Evolutionary conservation across 1,140 invertebrate species (phyloP).

Genomic region (Lineus longissimus): DNA sequence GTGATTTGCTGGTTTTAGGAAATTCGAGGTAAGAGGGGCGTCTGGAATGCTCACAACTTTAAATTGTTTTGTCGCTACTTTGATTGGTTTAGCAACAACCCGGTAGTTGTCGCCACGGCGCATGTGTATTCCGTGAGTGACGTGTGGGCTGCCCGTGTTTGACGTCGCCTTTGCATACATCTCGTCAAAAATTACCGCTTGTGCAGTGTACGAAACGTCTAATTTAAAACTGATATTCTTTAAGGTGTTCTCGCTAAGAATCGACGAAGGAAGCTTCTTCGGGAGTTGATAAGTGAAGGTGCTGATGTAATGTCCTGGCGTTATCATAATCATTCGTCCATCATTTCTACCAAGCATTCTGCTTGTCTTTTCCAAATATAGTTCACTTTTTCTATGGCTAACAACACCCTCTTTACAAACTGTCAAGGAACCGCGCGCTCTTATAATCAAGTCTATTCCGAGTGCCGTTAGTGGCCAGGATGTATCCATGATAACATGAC

Average conservation of each 20-base stretch:
- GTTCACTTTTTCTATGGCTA: constrained; percentile 25
- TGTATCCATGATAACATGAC: constrained; percentile 35
- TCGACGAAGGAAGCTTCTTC: constrained; percentile 29
- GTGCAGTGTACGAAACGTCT: background rate
- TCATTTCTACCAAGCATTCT: constrained; percentile 36
- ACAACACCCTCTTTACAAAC: constrained; percentile 19
- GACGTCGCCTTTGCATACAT: background rate
- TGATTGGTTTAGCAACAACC: constrained; percentile 2
- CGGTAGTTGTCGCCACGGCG: background rate
- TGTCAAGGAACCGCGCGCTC: constrained; percentile 29
- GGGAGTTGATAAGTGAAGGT: constrained; percentile 38
- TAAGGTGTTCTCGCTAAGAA: constrained; percentile 28
- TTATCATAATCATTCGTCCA: constrained; percentile 31
- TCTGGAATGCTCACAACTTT: background rate
- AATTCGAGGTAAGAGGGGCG: background rate
- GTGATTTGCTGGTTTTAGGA: background rate
- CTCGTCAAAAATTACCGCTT: constrained; percentile 1
- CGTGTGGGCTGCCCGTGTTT: no score
- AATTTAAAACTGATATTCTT: constrained; percentile 35
- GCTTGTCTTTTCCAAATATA: constrained; percentile 35
- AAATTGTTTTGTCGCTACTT: background rate
- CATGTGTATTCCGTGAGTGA: background rate
- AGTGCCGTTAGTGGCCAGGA: constrained; percentile 31
- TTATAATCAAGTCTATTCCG: constrained; percentile 38
- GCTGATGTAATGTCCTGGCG: constrained; percentile 41